A percentile compares a stretch with the other conserved stretches of the same genome.
Evolutionary conservation across 2,797 vertebrate species (phyloP).

Genomic region (Tolypeutes matacus): DNA sequence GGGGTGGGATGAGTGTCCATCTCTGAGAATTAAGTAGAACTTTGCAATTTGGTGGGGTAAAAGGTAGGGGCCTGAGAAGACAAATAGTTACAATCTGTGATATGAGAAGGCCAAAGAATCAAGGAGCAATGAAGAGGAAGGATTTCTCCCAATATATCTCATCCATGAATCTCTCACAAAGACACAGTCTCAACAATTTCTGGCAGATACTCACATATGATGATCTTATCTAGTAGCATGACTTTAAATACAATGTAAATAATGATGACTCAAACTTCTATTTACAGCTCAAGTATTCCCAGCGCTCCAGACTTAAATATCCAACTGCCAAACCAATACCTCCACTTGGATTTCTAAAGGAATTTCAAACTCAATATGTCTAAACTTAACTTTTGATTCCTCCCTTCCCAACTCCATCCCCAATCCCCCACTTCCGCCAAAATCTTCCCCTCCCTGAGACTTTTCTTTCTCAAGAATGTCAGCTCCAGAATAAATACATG

Average conservation of each 20-base stretch:
- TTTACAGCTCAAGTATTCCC: not conserved
- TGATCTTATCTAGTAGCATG: not conserved
- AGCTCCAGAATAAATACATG: not conserved
- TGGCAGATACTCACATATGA: not conserved
- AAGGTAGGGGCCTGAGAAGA: not conserved
- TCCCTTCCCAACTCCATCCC: not conserved
- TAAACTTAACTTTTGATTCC: not conserved
- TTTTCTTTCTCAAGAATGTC: not conserved
- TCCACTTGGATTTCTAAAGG: not conserved
- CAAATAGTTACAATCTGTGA: not conserved
- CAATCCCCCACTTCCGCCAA: not conserved
- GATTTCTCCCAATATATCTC: not conserved
- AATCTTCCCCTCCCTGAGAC: not conserved
- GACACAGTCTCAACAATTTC: not conserved
- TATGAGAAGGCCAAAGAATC: not conserved
- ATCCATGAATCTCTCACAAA: not conserved
- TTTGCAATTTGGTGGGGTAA: not conserved
- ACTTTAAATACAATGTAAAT: not conserved
- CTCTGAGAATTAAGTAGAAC: not conserved
- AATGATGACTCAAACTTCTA: not conserved
- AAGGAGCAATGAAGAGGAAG: not conserved
- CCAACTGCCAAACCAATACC: not conserved
- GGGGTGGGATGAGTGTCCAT: not conserved
- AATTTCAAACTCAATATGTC: not conserved
- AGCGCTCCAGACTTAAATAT: not conserved